Evolutionary conservation across 2,113 vertebrate genomes (phyloP).

Genomic region (Nerophis lumbriciformis): DNA sequence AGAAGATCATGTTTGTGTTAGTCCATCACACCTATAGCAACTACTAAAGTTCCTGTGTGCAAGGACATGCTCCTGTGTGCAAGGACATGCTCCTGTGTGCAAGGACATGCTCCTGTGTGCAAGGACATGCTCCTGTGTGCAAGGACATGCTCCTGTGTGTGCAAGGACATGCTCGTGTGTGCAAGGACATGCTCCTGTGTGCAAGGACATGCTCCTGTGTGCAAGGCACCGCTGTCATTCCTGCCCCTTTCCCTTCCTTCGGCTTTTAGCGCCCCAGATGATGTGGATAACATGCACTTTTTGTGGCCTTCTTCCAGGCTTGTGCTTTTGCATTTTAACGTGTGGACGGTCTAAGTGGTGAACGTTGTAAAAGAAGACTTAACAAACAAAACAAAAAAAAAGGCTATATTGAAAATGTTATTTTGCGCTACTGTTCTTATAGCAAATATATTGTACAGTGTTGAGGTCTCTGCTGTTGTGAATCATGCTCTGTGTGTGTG

Average conservation of each 20-base stretch:
- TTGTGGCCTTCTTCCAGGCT: constrained; percentile 78
- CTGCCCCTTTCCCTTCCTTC: constrained; percentile 51
- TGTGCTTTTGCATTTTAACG: constrained; percentile 62
- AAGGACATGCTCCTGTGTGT: too few relatives aligned
- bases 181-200: too few relatives aligned
- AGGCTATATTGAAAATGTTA: constrained; percentile 66
- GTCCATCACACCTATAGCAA: too few relatives aligned
- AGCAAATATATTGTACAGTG: constrained; percentile 73
- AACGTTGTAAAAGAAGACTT: constrained; percentile 58
- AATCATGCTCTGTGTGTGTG: constrained; percentile 52
- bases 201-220: not conserved
- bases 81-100: too few relatives aligned
- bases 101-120: too few relatives aligned
- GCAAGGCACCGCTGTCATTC: constrained; percentile 17
- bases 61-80: too few relatives aligned
- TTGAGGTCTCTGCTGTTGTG: constrained; percentile 66
- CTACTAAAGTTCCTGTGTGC: too few relatives aligned
- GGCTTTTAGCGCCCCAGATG: constrained; percentile 69
- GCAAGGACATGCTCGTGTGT: too few relatives aligned
- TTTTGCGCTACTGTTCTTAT: constrained; percentile 69
- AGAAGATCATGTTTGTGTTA: too few relatives aligned
- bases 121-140: too few relatives aligned
- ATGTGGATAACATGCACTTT: constrained; percentile 77
- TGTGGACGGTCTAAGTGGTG: constrained; percentile 56
- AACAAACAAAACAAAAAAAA: constrained; percentile 20